phyloP scores from a whole-genome alignment of 2,797 vertebrate genomes.

The Poecilia gillii region DNA sequence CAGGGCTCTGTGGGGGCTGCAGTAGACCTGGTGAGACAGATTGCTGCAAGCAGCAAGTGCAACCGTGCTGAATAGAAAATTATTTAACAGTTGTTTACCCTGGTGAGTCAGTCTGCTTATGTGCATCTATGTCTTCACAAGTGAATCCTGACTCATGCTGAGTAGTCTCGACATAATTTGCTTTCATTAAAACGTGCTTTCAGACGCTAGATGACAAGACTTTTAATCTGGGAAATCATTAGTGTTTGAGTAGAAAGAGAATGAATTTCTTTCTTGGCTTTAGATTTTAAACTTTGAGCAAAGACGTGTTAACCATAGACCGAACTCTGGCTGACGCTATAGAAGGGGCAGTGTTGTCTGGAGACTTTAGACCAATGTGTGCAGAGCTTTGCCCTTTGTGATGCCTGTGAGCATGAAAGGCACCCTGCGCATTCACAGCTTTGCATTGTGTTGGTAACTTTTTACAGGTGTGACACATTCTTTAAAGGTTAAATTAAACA shows the following conservation, averaged over 20 bases:
- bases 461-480: neutral
- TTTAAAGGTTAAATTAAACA: neutral
- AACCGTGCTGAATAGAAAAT: constrained; percentile 68
- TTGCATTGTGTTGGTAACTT: neutral
- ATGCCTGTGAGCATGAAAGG: neutral
- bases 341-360: neutral
- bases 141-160: constrained; percentile 34
- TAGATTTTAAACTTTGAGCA: neutral
- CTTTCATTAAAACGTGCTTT: constrained; percentile 21
- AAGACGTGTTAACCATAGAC: neutral
- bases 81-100: constrained; percentile 69
- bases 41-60: constrained; percentile 59
- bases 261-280: constrained; percentile 3
- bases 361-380: neutral
- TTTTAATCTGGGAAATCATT: constrained; percentile 12
- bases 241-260: constrained; percentile 22
- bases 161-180: constrained; percentile 31
- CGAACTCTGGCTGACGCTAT: neutral
- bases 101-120: constrained; percentile 60
- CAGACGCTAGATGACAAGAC: neutral
- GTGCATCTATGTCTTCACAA: constrained; percentile 59
- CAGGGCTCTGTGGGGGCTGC: constrained; percentile 51
- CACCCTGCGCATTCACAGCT: neutral
- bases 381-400: neutral
- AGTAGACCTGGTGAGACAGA: constrained; percentile 54